Conservation (phyloP, 2,113 vertebrate genomes). For the Zootoca vivipara region DNA sequence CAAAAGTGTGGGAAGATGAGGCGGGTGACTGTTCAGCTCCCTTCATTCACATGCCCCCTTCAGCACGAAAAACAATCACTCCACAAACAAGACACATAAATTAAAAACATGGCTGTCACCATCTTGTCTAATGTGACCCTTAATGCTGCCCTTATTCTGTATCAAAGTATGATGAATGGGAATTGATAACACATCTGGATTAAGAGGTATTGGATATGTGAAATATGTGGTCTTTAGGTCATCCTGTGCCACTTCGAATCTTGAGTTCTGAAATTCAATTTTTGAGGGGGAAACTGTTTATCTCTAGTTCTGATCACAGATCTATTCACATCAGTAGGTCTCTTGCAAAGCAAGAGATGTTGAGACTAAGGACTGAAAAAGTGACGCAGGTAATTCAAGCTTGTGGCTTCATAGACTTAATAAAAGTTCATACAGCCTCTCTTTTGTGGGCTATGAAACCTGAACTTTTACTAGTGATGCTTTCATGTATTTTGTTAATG, state of each 20-base stretch:
- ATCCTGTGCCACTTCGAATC: neutral
- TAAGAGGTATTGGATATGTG: neutral
- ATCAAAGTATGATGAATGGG: neutral
- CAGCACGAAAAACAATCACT: neutral
- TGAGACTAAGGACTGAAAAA: neutral
- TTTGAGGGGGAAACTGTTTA: neutral
- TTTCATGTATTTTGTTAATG: slow-evolving; percentile 22
- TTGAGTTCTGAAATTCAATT: neutral
- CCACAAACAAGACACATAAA: neutral
- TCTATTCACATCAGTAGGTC: neutral
- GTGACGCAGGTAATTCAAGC: neutral
- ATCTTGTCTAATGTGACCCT: too few relatives aligned
- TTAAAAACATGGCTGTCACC: neutral
- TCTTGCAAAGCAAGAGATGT: neutral
- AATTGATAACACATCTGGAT: neutral
- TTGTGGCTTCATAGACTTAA: neutral
- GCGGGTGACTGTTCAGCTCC: too few relatives aligned
- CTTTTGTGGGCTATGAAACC: neutral
- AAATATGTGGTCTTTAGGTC: neutral
- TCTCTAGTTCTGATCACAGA: too few relatives aligned
- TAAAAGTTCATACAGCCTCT: neutral
- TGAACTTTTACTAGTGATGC: neutral
- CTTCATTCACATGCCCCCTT: neutral
- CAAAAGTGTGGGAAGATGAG: neutral
- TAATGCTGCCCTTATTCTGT: neutral